Evolutionary conservation across 2,888 invertebrate genomes (phyloP).

Genomic region (Synanthedon myopaeformis): DNA sequence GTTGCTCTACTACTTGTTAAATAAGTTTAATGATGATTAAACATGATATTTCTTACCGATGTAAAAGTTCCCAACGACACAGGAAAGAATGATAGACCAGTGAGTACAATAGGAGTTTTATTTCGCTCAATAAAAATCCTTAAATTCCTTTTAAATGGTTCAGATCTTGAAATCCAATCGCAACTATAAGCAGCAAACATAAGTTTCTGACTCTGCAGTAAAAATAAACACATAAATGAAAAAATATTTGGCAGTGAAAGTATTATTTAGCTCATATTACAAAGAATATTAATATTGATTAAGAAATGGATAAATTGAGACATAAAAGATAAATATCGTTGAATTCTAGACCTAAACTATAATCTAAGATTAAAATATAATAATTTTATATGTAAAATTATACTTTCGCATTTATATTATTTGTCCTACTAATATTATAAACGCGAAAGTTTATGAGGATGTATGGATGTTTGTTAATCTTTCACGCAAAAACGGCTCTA

Average conservation of each 20-base stretch:
- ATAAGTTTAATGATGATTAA: not conserved
- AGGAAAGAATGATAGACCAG: not conserved
- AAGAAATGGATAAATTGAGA: not conserved
- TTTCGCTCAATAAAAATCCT: conserved; percentile 12
- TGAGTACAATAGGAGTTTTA: conserved; percentile 3
- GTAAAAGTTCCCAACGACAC: not conserved
- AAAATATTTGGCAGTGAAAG: not conserved
- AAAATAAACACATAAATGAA: not conserved
- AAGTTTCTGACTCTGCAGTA: conserved; percentile 5
- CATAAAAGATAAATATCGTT: not conserved
- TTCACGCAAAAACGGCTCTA: too few species aligned
- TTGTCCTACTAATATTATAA: too few species aligned
- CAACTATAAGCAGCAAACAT: conserved; percentile 1
- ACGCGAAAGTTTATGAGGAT: too few species aligned
- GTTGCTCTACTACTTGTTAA: not conserved
- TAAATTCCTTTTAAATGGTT: conserved; percentile 11
- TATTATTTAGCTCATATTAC: too few species aligned
- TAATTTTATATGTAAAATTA: too few species aligned
- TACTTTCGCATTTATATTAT: too few species aligned
- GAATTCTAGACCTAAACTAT: too few species aligned
- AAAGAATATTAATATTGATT: too few species aligned
- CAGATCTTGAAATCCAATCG: conserved; percentile 3
- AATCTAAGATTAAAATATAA: too few species aligned
- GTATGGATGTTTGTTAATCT: too few species aligned
- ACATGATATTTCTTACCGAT: not conserved